Percentiles rank a stretch among this genome's conserved stretches.
Conservation (phyloP, 2,888 invertebrate genomes). For the Cyrtodaria siliqua region DNA sequence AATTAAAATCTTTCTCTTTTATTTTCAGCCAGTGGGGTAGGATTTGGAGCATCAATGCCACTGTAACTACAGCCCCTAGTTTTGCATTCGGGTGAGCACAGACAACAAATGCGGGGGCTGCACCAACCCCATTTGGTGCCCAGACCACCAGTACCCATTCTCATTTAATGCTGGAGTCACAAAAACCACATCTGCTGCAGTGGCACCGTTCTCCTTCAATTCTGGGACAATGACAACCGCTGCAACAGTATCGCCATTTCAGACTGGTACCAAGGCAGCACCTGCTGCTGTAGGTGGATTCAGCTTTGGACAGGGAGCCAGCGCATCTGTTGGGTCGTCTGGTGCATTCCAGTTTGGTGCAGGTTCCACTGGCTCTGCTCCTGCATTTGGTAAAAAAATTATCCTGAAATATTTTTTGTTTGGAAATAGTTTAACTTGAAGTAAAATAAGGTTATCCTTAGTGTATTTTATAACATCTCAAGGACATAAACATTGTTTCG, state of each 20-base stretch:
- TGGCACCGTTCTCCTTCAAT: constrained; percentile 32
- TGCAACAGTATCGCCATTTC: constrained; percentile 19
- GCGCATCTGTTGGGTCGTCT: constrained; percentile 4
- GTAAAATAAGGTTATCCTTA: too few species aligned
- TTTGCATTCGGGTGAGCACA: background rate
- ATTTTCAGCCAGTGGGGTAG: too few species aligned
- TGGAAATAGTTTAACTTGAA: too few species aligned
- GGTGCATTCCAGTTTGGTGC: constrained; percentile 32
- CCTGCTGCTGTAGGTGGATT: constrained; percentile 28
- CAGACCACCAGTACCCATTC: constrained; percentile 7
- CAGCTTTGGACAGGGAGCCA: constrained; percentile 36
- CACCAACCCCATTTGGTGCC: too few species aligned
- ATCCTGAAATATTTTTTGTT: too few species aligned
- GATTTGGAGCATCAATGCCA: too few species aligned
- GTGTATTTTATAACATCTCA: too few species aligned
- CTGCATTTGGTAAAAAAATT: constrained; percentile 38
- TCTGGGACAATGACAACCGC: constrained; percentile 16
- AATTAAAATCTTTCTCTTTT: too few species aligned
- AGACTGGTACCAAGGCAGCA: background rate
- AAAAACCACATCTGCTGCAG: constrained; percentile 6
- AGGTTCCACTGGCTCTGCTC: constrained; percentile 15
- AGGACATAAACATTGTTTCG: too few species aligned
- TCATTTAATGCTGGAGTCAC: constrained; percentile 16
- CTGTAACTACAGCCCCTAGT: too few species aligned
- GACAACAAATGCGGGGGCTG: too few species aligned